A percentile compares a stretch with the other conserved stretches of the same genome.
Conservation (phyloP, 1,140 invertebrate species). For the Manduca sexta region DNA sequence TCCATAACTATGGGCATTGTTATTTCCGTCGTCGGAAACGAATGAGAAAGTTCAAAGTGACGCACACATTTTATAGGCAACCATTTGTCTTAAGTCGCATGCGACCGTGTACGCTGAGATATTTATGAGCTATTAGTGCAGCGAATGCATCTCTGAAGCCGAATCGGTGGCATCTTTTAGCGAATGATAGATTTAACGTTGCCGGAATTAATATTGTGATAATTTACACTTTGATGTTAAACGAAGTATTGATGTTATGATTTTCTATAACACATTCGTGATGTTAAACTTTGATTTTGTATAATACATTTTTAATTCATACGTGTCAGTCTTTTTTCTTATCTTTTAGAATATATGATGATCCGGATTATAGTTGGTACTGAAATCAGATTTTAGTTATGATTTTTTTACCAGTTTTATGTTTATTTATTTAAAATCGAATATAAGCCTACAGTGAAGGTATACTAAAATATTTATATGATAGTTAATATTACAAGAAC, state of each 20-base stretch:
- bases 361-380: too few species aligned
- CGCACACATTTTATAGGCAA: constrained; percentile 57
- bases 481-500: too few species aligned
- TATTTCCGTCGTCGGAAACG: constrained; percentile 65
- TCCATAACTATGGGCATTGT: constrained; percentile 56
- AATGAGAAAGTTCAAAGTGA: constrained; percentile 59
- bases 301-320: too few species aligned
- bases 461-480: too few species aligned
- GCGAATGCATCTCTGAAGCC: constrained; percentile 27
- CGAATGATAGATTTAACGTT: constrained; percentile 53
- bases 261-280: too few species aligned
- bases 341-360: constrained; percentile 9
- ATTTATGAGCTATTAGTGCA: constrained; percentile 68
- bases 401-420: too few species aligned
- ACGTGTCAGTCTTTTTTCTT: background rate
- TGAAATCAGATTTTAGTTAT: too few species aligned
- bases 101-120: constrained; percentile 56
- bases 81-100: constrained; percentile 62
- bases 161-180: constrained; percentile 35
- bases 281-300: too few species aligned
- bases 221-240: constrained; percentile 23
- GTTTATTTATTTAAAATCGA: too few species aligned
- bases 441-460: too few species aligned
- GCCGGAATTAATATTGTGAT: constrained; percentile 30
- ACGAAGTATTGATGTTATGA: too few species aligned